Evolutionary conservation across 2,888 invertebrate species (phyloP).

Genomic region (Digitonthophagus gazella): DNA sequence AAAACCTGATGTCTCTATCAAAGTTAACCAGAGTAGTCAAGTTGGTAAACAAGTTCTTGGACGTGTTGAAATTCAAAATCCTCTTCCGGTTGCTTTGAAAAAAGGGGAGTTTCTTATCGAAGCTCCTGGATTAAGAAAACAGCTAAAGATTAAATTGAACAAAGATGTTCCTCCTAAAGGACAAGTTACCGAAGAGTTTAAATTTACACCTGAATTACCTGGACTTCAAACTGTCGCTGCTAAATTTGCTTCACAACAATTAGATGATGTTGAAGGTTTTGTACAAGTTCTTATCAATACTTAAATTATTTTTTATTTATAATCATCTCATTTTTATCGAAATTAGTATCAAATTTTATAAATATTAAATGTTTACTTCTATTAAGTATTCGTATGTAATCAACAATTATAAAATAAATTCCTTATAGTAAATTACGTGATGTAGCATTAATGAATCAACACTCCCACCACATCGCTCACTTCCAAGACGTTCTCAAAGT

Average conservation of each 20-base stretch:
- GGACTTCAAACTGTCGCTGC: conserved; percentile 77
- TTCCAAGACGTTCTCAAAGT: not conserved
- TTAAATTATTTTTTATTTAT: not conserved
- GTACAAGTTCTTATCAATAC: conserved; percentile 63
- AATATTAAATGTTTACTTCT: no score
- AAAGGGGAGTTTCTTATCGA: conserved; percentile 74
- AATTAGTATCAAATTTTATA: no score
- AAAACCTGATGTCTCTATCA: conserved; percentile 78
- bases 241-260: conserved; percentile 78
- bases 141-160: conserved; percentile 64
- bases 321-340: no score
- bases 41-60: conserved; percentile 52
- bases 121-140: conserved; percentile 71
- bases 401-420: not conserved
- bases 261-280: conserved; percentile 83
- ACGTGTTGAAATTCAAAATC: conserved; percentile 68
- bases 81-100: conserved; percentile 69
- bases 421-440: not conserved
- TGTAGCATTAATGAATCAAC: not conserved
- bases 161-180: conserved; percentile 63
- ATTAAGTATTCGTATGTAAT: no score
- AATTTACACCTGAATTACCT: conserved; percentile 68
- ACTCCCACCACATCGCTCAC: not conserved
- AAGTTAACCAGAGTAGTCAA: conserved; percentile 56
- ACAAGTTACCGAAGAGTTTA: conserved; percentile 60